Conservation (phyloP, 2,113 vertebrate species). For the Psilopsiagon aymara region DNA sequence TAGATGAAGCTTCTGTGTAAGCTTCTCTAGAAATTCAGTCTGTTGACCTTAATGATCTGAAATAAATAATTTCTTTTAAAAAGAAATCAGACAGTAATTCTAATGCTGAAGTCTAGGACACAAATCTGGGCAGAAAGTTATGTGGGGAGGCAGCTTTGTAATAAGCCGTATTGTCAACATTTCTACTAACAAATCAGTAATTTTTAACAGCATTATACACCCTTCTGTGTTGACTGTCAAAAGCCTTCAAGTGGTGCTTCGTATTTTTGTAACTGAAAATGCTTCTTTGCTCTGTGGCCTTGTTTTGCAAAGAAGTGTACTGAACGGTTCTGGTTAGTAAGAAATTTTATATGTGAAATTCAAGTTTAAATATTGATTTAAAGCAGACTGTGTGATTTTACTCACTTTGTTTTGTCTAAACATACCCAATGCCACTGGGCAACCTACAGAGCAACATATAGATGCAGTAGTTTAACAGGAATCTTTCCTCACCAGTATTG, state of each 20-base stretch:
- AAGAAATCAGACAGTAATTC: background rate
- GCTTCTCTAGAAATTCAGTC: background rate
- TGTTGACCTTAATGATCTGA: background rate
- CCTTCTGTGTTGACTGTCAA: slow-evolving; percentile 16
- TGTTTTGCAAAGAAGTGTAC: background rate
- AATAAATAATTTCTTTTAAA: background rate
- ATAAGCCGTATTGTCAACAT: background rate
- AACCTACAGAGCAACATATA: background rate
- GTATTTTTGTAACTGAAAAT: background rate
- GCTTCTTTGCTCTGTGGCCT: background rate
- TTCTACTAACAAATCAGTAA: background rate
- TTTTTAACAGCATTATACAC: background rate
- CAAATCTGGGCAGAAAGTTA: background rate
- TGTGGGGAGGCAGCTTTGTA: background rate
- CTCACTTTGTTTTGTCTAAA: background rate
- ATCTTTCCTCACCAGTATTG: background rate
- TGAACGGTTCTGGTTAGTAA: background rate
- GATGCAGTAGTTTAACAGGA: background rate
- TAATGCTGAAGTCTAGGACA: background rate
- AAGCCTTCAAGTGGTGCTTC: background rate
- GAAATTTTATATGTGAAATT: background rate
- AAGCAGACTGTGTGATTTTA: background rate
- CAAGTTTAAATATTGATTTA: background rate
- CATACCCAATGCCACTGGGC: background rate
- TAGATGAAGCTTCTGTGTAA: background rate